Evolutionary conservation across 2,113 vertebrate species (phyloP).

Genomic region (Erpornis zantholeuca): DNA sequence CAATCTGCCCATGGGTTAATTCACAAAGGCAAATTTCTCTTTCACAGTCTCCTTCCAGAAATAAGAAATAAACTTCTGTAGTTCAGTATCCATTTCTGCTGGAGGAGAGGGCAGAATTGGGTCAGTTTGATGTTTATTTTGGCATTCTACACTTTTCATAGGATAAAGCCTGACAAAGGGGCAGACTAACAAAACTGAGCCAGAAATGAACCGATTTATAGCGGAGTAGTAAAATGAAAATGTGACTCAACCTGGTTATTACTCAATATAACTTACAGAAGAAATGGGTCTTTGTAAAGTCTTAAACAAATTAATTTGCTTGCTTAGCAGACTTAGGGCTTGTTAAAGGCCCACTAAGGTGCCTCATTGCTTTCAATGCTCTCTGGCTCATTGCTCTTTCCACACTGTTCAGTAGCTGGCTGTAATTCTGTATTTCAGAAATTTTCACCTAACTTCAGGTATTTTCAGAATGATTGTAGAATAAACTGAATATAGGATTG

Average conservation of each 20-base stretch:
- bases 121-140: neutral
- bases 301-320: conserved; percentile 34
- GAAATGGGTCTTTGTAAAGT: conserved; percentile 39
- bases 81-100: neutral
- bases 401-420: neutral
- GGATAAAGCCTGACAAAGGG: neutral
- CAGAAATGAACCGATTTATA: conserved; percentile 18
- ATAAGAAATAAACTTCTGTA: conserved; percentile 7
- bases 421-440: neutral
- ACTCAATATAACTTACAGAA: neutral
- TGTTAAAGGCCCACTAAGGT: conserved; percentile 2
- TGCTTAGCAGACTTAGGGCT: conserved; percentile 13
- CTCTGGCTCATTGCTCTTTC: neutral
- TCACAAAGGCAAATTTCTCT: conserved; percentile 28
- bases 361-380: neutral
- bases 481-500: neutral
- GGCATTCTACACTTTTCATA: neutral
- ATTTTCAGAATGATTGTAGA: neutral
- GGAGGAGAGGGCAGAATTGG: neutral
- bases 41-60: neutral
- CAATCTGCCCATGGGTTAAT: conserved; percentile 13
- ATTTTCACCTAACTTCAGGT: neutral
- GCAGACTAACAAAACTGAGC: conserved; percentile 7
- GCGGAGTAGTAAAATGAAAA: conserved; percentile 5
- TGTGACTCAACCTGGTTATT: neutral